phyloP scores from a whole-genome alignment of 2,888 invertebrate species.

The Drosophila bunnanda region DNA sequence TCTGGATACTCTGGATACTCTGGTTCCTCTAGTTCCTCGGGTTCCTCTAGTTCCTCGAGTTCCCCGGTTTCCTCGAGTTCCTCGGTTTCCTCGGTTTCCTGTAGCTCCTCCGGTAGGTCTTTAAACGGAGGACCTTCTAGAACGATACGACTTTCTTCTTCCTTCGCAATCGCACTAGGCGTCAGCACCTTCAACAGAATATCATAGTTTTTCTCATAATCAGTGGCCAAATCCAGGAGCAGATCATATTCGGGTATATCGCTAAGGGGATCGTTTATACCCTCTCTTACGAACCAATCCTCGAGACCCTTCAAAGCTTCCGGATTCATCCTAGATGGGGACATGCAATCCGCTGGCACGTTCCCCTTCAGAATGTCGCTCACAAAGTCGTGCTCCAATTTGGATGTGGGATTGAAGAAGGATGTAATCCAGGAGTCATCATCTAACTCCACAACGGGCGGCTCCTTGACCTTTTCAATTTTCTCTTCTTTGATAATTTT shows the following conservation, averaged over 20 bases:
- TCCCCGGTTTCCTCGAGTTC: no score
- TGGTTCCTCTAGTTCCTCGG: no score
- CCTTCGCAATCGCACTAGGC: background rate
- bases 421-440: background rate
- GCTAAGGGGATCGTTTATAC: background rate
- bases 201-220: background rate
- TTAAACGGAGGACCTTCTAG: no score
- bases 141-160: no score
- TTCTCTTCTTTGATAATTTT: background rate
- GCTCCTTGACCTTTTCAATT: no score
- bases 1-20: no score
- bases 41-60: no score
- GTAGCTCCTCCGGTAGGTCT: background rate
- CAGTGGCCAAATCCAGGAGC: background rate
- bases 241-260: constrained; percentile 1
- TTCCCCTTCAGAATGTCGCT: no score
- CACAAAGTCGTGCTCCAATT: background rate
- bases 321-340: no score
- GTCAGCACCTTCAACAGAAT: background rate
- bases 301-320: background rate
- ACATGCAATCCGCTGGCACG: no score
- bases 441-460: background rate
- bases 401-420: background rate
- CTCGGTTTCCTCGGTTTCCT: no score
- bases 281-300: background rate